Conservation (phyloP, 2,888 invertebrate species). For the Zele albiditarsus region DNA sequence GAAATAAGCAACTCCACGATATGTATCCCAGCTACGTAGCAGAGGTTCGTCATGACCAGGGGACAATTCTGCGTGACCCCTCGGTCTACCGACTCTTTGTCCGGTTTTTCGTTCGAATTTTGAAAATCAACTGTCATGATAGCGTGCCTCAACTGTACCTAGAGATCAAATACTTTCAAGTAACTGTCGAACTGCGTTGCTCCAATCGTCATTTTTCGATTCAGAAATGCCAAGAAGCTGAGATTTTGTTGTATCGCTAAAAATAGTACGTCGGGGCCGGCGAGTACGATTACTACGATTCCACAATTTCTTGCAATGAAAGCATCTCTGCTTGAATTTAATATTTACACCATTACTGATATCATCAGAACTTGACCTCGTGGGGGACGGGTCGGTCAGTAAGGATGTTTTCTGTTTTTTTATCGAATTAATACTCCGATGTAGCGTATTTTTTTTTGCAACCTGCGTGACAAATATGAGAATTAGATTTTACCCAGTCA, state of each 20-base stretch:
- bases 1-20: no score
- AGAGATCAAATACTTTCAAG: background rate
- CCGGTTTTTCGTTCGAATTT: no score
- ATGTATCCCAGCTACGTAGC: no score
- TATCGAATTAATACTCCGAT: background rate
- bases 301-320: background rate
- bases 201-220: background rate
- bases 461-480: background rate
- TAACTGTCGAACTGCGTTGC: background rate
- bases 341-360: background rate
- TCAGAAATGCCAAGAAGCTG: background rate
- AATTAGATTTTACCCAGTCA: background rate
- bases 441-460: background rate
- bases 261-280: background rate
- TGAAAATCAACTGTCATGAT: slow-evolving; percentile 1
- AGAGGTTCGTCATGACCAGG: no score
- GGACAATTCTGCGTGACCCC: no score
- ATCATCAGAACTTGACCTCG: background rate
- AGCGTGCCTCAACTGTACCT: background rate
- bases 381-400: background rate
- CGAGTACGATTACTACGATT: background rate
- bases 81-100: no score
- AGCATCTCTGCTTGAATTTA: background rate
- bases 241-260: background rate
- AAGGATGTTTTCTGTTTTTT: background rate